These are phyloP conservation scores for Tauraco hartlaubi DNA, from an alignment of 2,797 vertebrate species.

Conservation along the genomic window DNA sequence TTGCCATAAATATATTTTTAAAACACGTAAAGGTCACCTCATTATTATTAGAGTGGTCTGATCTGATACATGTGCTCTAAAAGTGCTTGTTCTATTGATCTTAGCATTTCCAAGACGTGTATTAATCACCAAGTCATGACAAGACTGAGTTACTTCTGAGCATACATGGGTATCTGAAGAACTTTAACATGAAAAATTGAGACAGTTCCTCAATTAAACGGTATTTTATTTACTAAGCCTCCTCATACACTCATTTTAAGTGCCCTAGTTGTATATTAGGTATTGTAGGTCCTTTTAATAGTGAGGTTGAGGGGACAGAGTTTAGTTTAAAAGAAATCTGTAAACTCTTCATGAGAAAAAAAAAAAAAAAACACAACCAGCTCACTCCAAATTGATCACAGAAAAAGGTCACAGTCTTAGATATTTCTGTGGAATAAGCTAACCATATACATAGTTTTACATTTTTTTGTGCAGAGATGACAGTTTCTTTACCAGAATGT, in stretches of 20 bases:
- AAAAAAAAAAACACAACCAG: rapidly evolving
- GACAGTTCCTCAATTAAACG: background rate
- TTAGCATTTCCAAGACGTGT: background rate
- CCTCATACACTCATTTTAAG: background rate
- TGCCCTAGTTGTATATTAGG: background rate
- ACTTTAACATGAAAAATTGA: background rate
- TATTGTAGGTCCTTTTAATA: background rate
- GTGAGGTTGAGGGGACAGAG: background rate
- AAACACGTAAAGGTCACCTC: background rate
- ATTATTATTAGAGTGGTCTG: background rate
- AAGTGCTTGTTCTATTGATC: slow-evolving; percentile 13
- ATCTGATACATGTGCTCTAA: background rate
- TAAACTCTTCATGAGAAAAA: background rate
- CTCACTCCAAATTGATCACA: background rate
- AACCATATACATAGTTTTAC: background rate
- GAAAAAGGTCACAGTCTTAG: background rate
- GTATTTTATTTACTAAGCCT: background rate
- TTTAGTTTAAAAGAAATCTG: background rate
- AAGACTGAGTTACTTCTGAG: background rate
- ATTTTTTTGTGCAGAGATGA: background rate
- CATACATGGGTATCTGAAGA: background rate
- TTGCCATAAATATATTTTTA: background rate
- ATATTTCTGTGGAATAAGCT: background rate
- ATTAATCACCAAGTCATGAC: slow-evolving; percentile 13
- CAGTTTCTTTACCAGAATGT: background rate